phyloP scores from a whole-genome alignment of 1,140 invertebrate genomes.

The Cotesia chilonis region DNA sequence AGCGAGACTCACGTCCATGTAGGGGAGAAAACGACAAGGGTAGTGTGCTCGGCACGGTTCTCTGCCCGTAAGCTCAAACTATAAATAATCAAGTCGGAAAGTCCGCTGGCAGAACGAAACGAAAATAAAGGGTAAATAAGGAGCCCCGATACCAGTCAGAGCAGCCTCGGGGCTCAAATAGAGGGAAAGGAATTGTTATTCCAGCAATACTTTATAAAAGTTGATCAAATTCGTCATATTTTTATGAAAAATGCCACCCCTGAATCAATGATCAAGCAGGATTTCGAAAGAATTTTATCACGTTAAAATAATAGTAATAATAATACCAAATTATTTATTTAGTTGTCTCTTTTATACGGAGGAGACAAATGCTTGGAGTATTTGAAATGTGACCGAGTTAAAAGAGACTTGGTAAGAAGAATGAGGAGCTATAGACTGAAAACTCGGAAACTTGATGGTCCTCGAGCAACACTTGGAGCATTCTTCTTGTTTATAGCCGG shows the following conservation, averaged over 20 bases:
- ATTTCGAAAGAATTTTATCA: no score
- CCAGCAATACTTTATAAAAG: no score
- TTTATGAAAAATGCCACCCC: no score
- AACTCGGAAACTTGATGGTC: slow-evolving; percentile 10
- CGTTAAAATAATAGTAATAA: not conserved
- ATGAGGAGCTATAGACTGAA: slow-evolving; percentile 4
- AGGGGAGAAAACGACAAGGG: slow-evolving; percentile 26
- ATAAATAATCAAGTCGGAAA: slow-evolving; percentile 56
- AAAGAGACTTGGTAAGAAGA: slow-evolving; percentile 10
- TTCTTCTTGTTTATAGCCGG: slow-evolving; percentile 9
- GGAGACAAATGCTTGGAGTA: not conserved
- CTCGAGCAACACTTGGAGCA: slow-evolving; percentile 10
- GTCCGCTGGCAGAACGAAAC: slow-evolving; percentile 35
- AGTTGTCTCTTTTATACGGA: not conserved
- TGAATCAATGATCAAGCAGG: not conserved
- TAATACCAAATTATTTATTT: not conserved
- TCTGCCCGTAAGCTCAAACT: slow-evolving; percentile 44
- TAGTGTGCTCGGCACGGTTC: slow-evolving; percentile 39
- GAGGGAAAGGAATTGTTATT: no score
- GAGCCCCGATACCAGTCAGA: not conserved
- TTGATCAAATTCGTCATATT: no score
- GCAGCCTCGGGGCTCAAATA: slow-evolving; percentile 1
- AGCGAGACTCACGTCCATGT: not conserved
- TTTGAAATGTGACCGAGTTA: slow-evolving; percentile 17
- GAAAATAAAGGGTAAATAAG: slow-evolving; percentile 10